Conservation (phyloP, 2,888 invertebrate species). For the Pogonocherus hispidulus region DNA sequence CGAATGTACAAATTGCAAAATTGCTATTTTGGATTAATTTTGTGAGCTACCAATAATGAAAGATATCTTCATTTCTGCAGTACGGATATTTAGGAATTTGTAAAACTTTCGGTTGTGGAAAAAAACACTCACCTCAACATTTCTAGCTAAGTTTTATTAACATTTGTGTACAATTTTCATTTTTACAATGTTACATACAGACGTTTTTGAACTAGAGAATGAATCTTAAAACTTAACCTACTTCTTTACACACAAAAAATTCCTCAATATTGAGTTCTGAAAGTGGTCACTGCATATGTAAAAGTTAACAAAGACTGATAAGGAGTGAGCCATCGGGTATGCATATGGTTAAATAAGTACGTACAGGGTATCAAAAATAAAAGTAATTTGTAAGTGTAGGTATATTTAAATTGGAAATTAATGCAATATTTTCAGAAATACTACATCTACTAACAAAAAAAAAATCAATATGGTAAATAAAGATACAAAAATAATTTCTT, state of each 20-base stretch:
- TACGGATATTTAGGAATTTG: no score
- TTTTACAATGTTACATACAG: conserved; percentile 58
- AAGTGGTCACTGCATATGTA: conserved; percentile 1
- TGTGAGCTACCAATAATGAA: no score
- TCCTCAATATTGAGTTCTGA: conserved; percentile 29
- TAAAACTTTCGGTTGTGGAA: no score
- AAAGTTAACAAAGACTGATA: not conserved
- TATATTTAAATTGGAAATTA: no score
- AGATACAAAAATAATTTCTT: conserved; percentile 14
- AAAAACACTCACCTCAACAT: conserved; percentile 37
- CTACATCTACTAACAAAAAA: not conserved
- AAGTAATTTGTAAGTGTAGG: no score
- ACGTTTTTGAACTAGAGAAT: conserved; percentile 51
- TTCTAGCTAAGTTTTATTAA: conserved; percentile 55
- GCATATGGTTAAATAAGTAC: not conserved
- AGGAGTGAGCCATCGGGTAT: not conserved
- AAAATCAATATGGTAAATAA: not conserved
- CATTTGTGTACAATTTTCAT: conserved; percentile 57
- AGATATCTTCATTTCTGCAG: no score
- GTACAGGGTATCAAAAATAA: not conserved
- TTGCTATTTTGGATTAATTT: no score
- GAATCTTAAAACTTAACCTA: conserved; percentile 37
- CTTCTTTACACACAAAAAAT: conserved; percentile 37
- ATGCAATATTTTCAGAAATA: no score
- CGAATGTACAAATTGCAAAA: no score